Evolutionary conservation across 2,888 invertebrate genomes (phyloP), one percentile per base, ranked within the genome.

Genomic region (Miltochrista miniata): DNA sequence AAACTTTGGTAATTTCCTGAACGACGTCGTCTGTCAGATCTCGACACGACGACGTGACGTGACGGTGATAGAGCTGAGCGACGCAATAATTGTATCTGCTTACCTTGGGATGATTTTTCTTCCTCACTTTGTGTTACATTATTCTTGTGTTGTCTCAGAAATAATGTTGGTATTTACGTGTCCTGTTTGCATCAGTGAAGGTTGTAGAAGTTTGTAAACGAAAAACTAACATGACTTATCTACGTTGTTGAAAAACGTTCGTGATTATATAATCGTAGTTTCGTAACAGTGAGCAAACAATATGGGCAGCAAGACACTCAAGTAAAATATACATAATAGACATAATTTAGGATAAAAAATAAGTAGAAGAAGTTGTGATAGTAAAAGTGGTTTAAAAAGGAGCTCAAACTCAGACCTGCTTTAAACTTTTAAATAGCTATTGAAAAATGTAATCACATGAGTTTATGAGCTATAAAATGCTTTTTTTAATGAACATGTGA

Each of bases 1-100:
- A 47, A 51, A 51, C 42, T 51, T 51, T 51, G 31, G 43, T 42
- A 51, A 51, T 51, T 51, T 51, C 51, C 51, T 51, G 51, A 31
- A 41, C 38, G 42, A 46, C 42, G 33, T 43, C 24, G 51, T 42
- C 42, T 24, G 42, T 46, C 39, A 45, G 34, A 49, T 24, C 38
- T n/a, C 30, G 44, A 40, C 13, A 18, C 14, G 18, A 30, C 41
- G 15, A 33, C 15, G 45, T 35, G 41, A 42, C 41, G 18, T 24
- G 18, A 24, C 18, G 18, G 18, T 24, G 18, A 24, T 24, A 24
- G 18, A 24, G 41, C 4, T 24, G 41, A 30, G 40, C 29, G 34
- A 45, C 39, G 35, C 14, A 39, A 49, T 39, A 44, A 49, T 44
- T 44, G 45, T 50, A 35, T 45, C 35, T 50, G 15, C 38, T 34